Conservation (phyloP, 2,113 vertebrate genomes). For the Canis aureus region DNA sequence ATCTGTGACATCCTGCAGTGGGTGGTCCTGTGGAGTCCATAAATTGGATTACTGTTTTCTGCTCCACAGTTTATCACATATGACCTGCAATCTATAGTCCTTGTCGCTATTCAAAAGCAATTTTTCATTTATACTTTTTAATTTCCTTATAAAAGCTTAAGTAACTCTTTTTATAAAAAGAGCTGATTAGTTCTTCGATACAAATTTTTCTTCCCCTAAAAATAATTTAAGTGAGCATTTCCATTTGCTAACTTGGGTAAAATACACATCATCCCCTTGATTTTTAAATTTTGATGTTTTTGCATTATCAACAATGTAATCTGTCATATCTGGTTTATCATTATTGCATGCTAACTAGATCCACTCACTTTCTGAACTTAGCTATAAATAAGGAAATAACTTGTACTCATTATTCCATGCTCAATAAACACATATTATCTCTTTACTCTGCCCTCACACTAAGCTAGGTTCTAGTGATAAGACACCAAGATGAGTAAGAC, state of each 20-base stretch:
- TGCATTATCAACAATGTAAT: not conserved
- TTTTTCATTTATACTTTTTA: not conserved
- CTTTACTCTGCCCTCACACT: not conserved
- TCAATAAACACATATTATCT: not conserved
- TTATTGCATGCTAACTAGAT: not conserved
- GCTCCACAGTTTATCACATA: not conserved
- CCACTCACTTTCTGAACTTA: not conserved
- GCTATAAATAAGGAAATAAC: constrained; percentile 15
- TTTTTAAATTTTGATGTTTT: not conserved
- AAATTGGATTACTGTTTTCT: not conserved
- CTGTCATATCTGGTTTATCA: not conserved
- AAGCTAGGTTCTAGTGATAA: not conserved
- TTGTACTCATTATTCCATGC: not conserved
- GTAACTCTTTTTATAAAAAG: not conserved
- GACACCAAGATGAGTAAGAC: not conserved
- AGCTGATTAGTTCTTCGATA: not conserved
- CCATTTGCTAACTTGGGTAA: constrained; percentile 15
- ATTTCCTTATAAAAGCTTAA: constrained; percentile 9
- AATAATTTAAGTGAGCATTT: constrained; percentile 38
- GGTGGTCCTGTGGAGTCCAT: not conserved
- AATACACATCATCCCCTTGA: not conserved
- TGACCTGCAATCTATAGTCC: not conserved
- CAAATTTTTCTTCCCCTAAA: not conserved
- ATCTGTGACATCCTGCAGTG: not conserved
- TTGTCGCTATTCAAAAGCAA: not conserved